These are phyloP conservation scores for Lasioglossum morio DNA, from an alignment of 2,888 invertebrate genomes.

Conservation along the genomic window DNA sequence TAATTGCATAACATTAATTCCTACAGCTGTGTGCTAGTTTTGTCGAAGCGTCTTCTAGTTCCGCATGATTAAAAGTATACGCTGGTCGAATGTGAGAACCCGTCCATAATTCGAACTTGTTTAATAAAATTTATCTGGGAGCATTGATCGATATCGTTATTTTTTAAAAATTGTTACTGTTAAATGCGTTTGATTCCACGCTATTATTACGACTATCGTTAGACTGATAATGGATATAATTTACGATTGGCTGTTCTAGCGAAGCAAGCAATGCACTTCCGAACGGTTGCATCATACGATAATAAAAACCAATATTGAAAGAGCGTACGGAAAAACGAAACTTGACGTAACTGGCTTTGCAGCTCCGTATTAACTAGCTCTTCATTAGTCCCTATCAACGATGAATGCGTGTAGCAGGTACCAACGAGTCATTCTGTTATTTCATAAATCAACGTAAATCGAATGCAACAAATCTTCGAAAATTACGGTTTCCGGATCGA, in stretches of 20 bases:
- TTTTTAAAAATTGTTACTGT: too few species aligned
- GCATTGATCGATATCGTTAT: too few species aligned
- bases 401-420: not conserved
- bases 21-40: too few species aligned
- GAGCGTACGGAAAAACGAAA: not conserved
- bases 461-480: not conserved
- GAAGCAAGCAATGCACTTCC: not conserved
- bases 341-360: not conserved
- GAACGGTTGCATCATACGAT: constrained; percentile 3
- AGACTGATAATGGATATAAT: not conserved
- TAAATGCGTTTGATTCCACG: not conserved
- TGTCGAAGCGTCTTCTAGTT: too few species aligned
- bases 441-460: not conserved
- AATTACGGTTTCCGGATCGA: not conserved
- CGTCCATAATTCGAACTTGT: too few species aligned
- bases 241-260: too few species aligned
- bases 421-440: not conserved
- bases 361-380: not conserved
- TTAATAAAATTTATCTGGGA: too few species aligned
- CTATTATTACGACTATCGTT: not conserved
- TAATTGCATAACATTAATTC: too few species aligned
- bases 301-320: not conserved
- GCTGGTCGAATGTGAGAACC: too few species aligned
- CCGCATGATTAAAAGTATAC: too few species aligned
- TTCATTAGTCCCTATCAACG: not conserved